phyloP scores from a whole-genome alignment of 2,797 vertebrate species.

The Pachyuromys duprasi region DNA sequence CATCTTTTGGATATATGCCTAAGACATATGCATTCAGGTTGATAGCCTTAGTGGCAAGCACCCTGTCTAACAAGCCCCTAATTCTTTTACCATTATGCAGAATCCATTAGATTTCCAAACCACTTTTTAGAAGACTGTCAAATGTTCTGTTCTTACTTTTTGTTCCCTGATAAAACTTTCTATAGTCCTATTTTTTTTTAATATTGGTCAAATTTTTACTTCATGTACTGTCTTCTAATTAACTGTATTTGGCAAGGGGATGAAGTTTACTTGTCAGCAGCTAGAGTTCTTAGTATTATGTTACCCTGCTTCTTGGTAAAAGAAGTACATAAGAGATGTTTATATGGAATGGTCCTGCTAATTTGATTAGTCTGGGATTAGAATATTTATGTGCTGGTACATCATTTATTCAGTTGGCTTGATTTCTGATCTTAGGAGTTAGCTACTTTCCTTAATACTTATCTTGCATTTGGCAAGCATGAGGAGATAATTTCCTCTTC shows the following conservation, averaged over 20 bases:
- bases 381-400: neutral
- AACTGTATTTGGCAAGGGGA: conserved; percentile 32
- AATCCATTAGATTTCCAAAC: neutral
- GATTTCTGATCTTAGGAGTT: conserved; percentile 34
- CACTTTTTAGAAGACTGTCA: conserved; percentile 21
- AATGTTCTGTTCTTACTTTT: conserved; percentile 5
- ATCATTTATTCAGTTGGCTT: conserved; percentile 23
- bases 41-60: neutral
- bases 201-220: conserved; percentile 33
- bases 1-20: too few species aligned
- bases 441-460: neutral
- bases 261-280: conserved; percentile 28
- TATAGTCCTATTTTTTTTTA: neutral
- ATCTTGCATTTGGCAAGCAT: conserved; percentile 32
- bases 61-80: neutral
- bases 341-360: conserved; percentile 51
- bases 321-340: conserved; percentile 15
- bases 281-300: conserved; percentile 40
- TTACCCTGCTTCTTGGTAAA: conserved; percentile 15
- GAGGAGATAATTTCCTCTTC: conserved; percentile 27
- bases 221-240: conserved; percentile 30
- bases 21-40: neutral
- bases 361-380: conserved; percentile 56
- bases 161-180: conserved; percentile 32
- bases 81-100: neutral